Percentiles rank a stretch among this genome's conserved stretches.
phyloP scores from a whole-genome alignment of 2,797 vertebrate species.

The Onychomys arenicola region DNA sequence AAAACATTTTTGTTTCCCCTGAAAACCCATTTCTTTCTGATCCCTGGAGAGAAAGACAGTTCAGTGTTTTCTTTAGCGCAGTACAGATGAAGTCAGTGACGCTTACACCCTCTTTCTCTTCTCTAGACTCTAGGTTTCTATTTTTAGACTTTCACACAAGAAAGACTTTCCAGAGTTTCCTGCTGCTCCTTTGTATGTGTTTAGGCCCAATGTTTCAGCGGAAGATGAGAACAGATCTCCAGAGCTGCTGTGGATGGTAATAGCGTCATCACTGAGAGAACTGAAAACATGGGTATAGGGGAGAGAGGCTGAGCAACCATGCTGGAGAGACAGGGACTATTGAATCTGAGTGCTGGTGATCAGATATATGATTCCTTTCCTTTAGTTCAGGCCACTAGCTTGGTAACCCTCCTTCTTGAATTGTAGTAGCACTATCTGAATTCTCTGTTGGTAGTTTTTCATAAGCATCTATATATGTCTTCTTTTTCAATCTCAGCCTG shows the following conservation, averaged over 20 bases:
- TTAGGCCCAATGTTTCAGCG: slow-evolving; percentile 74
- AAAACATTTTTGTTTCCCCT: not conserved
- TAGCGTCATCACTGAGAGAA: slow-evolving; percentile 39
- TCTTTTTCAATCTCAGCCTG: not conserved
- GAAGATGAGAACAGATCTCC: slow-evolving; percentile 70
- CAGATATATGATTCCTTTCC: not conserved
- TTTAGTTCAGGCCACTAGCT: not conserved
- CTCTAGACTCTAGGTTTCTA: slow-evolving; percentile 64
- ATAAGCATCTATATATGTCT: not conserved
- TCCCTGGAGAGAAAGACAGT: slow-evolving; percentile 16
- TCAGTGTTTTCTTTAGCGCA: not conserved
- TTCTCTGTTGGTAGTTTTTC: slow-evolving; percentile 31
- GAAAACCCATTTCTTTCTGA: not conserved
- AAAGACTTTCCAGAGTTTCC: slow-evolving; percentile 68
- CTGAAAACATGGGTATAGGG: slow-evolving; percentile 50
- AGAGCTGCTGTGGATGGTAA: slow-evolving; percentile 63
- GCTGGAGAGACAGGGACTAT: not conserved
- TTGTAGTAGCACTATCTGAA: not conserved
- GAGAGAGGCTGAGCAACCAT: not conserved
- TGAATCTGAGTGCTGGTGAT: not conserved
- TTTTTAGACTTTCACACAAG: slow-evolving; percentile 73
- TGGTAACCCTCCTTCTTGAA: not conserved
- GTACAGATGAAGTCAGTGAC: slow-evolving; percentile 42
- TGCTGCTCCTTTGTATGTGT: slow-evolving; percentile 76
- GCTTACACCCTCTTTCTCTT: slow-evolving; percentile 26